Percentiles rank a stretch among this genome's conserved stretches.
These are phyloP conservation scores for Acropternis orthonyx DNA, from an alignment of 2,797 vertebrate species.

Conservation along the genomic window DNA sequence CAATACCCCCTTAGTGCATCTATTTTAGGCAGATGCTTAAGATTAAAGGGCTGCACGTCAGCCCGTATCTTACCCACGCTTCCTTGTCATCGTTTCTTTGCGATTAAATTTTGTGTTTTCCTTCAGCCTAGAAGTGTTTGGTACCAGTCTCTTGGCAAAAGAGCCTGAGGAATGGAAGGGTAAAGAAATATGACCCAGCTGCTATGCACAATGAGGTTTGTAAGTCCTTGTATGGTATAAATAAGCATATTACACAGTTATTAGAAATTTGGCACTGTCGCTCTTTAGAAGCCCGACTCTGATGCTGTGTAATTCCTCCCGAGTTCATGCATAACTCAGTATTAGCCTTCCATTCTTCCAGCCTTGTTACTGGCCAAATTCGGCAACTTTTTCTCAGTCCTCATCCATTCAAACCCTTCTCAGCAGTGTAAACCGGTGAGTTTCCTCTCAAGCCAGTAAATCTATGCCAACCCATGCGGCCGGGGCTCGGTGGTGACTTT, in stretches of 20 bases:
- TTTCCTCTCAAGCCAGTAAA: neutral
- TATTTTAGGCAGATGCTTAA: constrained; percentile 23
- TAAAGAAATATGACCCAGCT: constrained; percentile 59
- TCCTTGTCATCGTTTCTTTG: constrained; percentile 41
- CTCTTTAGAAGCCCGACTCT: constrained; percentile 3
- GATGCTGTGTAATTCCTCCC: constrained; percentile 28
- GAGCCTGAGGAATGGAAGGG: constrained; percentile 54
- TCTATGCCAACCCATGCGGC: neutral
- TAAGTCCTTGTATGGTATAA: constrained; percentile 70
- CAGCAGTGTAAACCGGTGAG: constrained; percentile 28
- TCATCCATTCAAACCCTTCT: constrained; percentile 15
- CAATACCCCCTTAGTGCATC: neutral
- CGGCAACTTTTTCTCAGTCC: constrained; percentile 11
- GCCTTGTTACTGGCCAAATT: constrained; percentile 7
- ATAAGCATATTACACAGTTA: constrained; percentile 62
- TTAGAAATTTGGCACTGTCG: constrained; percentile 52
- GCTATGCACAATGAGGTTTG: constrained; percentile 61
- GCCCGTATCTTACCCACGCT: constrained; percentile 37
- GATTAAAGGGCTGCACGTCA: constrained; percentile 7
- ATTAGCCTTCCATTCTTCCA: neutral
- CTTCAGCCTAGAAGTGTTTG: constrained; percentile 47
- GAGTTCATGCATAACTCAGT: neutral
- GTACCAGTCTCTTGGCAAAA: constrained; percentile 53
- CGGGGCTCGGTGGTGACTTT: neutral
- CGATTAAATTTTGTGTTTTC: constrained; percentile 50